Percentiles rank a stretch among this genome's conserved stretches.
phyloP scores from a whole-genome alignment of 1,140 invertebrate species.

The Whitmania pigra region DNA sequence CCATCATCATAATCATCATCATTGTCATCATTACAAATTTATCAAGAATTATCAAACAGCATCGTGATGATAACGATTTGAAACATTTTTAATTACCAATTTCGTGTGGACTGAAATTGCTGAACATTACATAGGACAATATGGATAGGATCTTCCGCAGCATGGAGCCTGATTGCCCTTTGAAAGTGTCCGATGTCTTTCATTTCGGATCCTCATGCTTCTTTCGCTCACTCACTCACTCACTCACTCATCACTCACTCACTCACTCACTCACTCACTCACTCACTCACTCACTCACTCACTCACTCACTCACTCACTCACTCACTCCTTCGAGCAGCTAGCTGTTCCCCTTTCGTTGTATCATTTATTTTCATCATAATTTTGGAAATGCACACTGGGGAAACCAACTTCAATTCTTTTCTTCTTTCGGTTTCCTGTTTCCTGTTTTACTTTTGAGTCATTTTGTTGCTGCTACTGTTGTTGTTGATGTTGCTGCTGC shows the following conservation, averaged over 20 bases:
- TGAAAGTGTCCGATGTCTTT: constrained; percentile 6
- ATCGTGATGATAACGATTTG: no score
- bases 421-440: constrained; percentile 3
- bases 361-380: constrained; percentile 4
- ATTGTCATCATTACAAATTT: no score
- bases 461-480: neutral
- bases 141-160: no score
- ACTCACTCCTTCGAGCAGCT: no score
- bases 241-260: constrained; percentile 12
- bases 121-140: no score
- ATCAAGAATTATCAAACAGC: no score
- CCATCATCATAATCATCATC: no score
- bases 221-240: constrained; percentile 14
- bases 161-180: no score
- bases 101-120: no score
- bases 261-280: constrained; percentile 11
- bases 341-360: neutral
- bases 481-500: no score
- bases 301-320: neutral
- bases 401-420: constrained; percentile 8
- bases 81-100: no score
- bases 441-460: neutral
- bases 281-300: constrained; percentile 16
- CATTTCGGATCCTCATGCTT: constrained; percentile 8
- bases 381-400: neutral